Base-by-base conservation (phyloP, 1,140 invertebrate species). In the Eufriesea mexicana region DNA sequence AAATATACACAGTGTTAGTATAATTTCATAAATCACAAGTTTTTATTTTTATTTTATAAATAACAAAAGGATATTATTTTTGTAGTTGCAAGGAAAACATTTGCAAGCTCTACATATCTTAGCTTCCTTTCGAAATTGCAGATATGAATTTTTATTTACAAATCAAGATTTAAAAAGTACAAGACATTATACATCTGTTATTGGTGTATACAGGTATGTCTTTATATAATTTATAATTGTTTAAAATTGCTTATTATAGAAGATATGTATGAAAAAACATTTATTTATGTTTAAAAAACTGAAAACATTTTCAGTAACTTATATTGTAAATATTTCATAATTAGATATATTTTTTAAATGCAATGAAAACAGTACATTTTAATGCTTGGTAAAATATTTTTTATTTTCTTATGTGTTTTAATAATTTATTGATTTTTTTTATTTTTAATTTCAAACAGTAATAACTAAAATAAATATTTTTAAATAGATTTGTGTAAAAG, bases 81-180 rank as follows among this genome's bases (percentile, higher is more conserved):
- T 91, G 95, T 92, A 97, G 96, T 96, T 97, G 95, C 94, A 98
- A 4, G 95, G 97, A 78, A 98, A 98, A 23, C 96, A 96, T 28
- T 97, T 97, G 0, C 98, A 99, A 93, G 98, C 98, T 1, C 94
- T 99, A 16, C 97, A 99, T 92, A 96, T 99, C 70, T 94, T 99
- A 79, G 97, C 98, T 25, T 97, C 97, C 68, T 97, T 96, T 86
- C 96, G 96, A 89, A 97, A 96, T 82, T 98, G 97, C 20, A 95
- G 97, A 91, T 99, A 99, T 92, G 99, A 99, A 94, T 99, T 99
- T 92, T 97, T 99, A 84, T 99, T 99, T 91, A 99, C 98, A 9
- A 99, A 99, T 95, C 94, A 98, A 75, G 95, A 98, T 55, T 95
- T 96, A 20, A 97, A 97, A 90, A 97, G 97, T 92, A 96, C 96